phyloP scores from a whole-genome alignment of 1,140 invertebrate species.

The Mylabris phalerata region DNA sequence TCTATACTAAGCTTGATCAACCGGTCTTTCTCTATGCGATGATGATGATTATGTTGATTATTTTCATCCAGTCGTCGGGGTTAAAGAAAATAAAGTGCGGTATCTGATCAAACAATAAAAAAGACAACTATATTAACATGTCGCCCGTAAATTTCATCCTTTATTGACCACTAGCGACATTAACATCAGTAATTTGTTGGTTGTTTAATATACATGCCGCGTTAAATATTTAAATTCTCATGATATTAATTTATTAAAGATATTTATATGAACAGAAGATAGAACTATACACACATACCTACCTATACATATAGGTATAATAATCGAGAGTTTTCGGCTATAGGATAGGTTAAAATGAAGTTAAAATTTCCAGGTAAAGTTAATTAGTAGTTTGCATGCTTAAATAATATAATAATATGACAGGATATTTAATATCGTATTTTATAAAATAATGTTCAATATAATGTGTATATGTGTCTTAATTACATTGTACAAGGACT shows the following conservation, averaged over 20 bases:
- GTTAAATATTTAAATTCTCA: conserved; percentile 32
- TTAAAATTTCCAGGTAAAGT: conserved; percentile 14
- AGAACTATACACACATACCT: too few species aligned
- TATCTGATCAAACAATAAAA: conserved; percentile 20
- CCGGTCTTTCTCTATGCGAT: too few species aligned
- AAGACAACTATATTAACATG: conserved; percentile 32
- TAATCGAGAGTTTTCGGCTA: too few species aligned
- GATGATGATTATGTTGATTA: too few species aligned
- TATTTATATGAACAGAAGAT: conserved; percentile 20
- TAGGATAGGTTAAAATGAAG: too few species aligned
- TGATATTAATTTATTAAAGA: conserved; percentile 33
- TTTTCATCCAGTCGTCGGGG: background rate
- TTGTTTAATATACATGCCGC: conserved; percentile 34
- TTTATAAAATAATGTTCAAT: conserved; percentile 21
- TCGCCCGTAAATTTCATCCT: conserved; percentile 32
- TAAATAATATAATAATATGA: conserved; percentile 25
- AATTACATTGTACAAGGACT: conserved; percentile 29
- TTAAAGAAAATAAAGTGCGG: background rate
- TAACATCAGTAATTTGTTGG: conserved; percentile 31
- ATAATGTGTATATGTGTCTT: conserved; percentile 24
- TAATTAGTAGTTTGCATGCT: conserved; percentile 32
- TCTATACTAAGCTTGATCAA: too few species aligned
- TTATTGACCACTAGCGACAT: conserved; percentile 27
- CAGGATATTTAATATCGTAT: conserved; percentile 26
- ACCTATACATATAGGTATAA: too few species aligned